These are phyloP conservation scores for Xanthostigma xanthostigma DNA, from an alignment of 2,888 invertebrate genomes.

Conservation along the genomic window DNA sequence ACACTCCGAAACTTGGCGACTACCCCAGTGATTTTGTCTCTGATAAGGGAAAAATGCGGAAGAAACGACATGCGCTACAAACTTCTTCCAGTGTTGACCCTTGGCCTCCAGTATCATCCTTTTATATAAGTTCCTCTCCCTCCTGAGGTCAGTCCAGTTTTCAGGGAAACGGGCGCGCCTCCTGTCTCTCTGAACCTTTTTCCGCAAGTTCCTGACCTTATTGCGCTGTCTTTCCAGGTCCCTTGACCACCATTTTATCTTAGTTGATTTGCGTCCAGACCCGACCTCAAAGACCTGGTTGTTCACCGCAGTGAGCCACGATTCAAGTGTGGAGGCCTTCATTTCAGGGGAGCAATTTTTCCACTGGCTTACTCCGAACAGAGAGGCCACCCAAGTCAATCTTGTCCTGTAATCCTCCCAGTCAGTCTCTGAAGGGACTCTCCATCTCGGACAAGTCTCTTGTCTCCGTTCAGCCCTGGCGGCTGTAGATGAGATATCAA, in stretches of 20 bases:
- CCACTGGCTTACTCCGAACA: neutral
- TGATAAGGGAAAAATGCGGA: too few relatives aligned
- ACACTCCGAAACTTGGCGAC: conserved; percentile 1
- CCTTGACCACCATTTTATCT: neutral
- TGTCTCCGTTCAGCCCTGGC: too few relatives aligned
- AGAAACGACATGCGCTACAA: too few relatives aligned
- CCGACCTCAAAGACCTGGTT: neutral
- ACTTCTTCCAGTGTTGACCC: neutral
- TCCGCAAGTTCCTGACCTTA: too few relatives aligned
- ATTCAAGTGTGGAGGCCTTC: too few relatives aligned
- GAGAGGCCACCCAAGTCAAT: neutral
- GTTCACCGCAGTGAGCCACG: too few relatives aligned
- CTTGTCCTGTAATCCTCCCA: neutral
- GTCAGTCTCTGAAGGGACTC: neutral
- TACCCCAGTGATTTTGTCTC: too few relatives aligned
- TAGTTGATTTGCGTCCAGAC: neutral
- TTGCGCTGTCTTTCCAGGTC: too few relatives aligned
- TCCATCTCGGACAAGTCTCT: neutral
- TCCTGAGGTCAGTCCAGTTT: neutral
- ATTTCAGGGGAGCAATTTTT: neutral
- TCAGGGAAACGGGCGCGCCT: too few relatives aligned
- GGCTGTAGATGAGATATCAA: too few relatives aligned
- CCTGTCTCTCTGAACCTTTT: too few relatives aligned
- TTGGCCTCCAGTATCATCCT: neutral
- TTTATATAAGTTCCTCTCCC: neutral